These are phyloP conservation scores for Ramphastos sulfuratus DNA, from an alignment of 2,113 vertebrate species.

Conservation along the genomic window DNA sequence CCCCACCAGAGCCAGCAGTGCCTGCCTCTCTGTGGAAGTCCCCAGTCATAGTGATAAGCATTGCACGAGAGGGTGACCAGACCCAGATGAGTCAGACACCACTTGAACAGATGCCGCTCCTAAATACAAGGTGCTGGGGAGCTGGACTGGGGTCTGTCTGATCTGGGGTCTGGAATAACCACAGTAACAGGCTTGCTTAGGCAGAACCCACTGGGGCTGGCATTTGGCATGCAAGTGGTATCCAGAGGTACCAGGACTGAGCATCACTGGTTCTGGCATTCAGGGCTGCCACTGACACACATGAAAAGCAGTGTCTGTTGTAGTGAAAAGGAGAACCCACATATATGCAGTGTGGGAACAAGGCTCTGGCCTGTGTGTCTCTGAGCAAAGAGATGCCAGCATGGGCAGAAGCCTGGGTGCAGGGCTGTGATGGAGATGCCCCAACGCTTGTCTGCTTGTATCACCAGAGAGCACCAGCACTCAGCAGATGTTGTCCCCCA, in stretches of 20 bases:
- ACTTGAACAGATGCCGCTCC: neutral
- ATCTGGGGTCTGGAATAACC: neutral
- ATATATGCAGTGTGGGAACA: accelerated
- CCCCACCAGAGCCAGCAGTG: neutral
- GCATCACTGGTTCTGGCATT: neutral
- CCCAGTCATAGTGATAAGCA: neutral
- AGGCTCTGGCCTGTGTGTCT: neutral
- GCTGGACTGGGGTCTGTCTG: neutral
- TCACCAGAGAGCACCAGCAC: neutral
- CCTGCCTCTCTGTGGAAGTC: neutral
- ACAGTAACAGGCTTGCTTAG: neutral
- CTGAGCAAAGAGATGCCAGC: neutral
- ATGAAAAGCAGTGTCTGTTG: neutral
- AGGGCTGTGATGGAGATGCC: neutral
- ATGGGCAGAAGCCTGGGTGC: neutral
- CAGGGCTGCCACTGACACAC: neutral
- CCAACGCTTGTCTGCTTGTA: accelerated
- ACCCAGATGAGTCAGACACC: neutral
- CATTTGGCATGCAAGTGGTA: neutral
- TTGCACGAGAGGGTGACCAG: accelerated
- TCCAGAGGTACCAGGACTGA: neutral
- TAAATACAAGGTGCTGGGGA: neutral
- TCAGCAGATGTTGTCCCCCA: neutral
- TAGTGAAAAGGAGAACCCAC: neutral
- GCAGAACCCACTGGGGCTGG: neutral